Conservation (phyloP, 2,113 vertebrate genomes). For the Mirza zaza region DNA sequence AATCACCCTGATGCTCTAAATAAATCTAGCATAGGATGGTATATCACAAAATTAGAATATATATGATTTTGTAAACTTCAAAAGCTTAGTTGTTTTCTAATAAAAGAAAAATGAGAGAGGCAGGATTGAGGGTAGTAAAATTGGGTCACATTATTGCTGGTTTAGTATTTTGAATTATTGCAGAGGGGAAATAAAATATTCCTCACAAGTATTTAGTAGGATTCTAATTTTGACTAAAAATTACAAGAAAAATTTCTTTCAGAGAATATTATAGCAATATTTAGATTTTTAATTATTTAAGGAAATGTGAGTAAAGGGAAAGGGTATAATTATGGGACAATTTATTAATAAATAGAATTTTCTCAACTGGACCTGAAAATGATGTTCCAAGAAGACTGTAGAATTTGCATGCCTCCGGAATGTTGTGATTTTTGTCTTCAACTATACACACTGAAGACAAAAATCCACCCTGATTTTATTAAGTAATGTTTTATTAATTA, state of each 20-base stretch:
- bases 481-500: slow-evolving; percentile 33
- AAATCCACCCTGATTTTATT: background rate
- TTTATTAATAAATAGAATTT: background rate
- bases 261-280: background rate
- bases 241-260: too few species aligned
- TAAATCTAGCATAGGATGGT: background rate
- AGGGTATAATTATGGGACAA: background rate
- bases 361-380: background rate
- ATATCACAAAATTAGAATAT: background rate
- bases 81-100: background rate
- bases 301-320: background rate
- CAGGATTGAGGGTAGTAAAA: background rate
- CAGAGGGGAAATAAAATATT: background rate
- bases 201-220: background rate
- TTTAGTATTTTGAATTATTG: background rate
- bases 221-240: background rate
- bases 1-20: background rate
- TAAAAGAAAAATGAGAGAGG: background rate
- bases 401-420: background rate
- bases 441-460: too few species aligned
- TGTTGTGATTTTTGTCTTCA: background rate
- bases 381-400: background rate
- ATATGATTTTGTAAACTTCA: background rate
- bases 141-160: background rate
- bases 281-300: slow-evolving; percentile 23